Conservation (phyloP, 2,888 invertebrate genomes). For the Malacosoma neustria region DNA sequence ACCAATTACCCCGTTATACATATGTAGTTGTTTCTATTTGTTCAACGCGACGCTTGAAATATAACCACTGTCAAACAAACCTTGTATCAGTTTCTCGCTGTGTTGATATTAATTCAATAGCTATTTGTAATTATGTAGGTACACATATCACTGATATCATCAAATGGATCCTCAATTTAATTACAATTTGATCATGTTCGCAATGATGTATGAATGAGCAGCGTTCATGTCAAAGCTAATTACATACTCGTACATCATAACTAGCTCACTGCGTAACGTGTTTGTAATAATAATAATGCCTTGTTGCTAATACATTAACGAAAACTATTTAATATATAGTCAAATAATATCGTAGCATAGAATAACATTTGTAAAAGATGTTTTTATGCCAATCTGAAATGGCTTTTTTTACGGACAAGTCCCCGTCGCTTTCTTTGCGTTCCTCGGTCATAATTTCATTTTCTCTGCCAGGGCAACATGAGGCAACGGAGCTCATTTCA, state of each 20-base stretch:
- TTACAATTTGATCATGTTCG: slow-evolving; percentile 37
- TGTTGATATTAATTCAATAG: not conserved
- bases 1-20: slow-evolving; percentile 17
- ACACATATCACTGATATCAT: slow-evolving; percentile 8
- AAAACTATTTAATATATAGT: not conserved
- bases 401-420: slow-evolving; percentile 27
- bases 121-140: not conserved
- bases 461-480: slow-evolving; percentile 55
- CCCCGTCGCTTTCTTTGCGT: slow-evolving; percentile 48
- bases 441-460: slow-evolving; percentile 63
- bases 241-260: slow-evolving; percentile 12
- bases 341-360: not conserved
- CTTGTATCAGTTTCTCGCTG: not conserved
- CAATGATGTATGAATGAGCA: slow-evolving; percentile 32
- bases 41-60: not conserved
- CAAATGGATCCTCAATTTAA: slow-evolving; percentile 37
- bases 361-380: not conserved
- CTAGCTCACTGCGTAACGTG: slow-evolving; percentile 1
- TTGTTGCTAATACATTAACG: not conserved
- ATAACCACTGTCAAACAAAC: not conserved
- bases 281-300: slow-evolving; percentile 1
- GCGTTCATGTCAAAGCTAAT: slow-evolving; percentile 18
- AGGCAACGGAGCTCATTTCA: slow-evolving; percentile 63
- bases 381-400: slow-evolving; percentile 1
- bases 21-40: slow-evolving; percentile 8